Evolutionary conservation across 2,888 invertebrate species (phyloP).

Genomic region (Notodonta ziczac): DNA sequence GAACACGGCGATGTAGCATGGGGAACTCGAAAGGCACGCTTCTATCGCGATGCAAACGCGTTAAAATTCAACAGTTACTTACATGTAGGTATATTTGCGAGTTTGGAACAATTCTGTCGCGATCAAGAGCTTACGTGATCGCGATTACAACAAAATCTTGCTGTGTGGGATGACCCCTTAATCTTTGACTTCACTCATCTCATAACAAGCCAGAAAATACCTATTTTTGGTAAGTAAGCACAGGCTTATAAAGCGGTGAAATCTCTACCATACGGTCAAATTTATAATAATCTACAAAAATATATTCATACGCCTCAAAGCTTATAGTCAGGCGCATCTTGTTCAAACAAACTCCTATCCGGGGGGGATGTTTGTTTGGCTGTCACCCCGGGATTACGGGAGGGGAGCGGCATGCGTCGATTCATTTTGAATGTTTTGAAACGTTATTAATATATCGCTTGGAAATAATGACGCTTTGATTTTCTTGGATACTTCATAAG

Average conservation of each 20-base stretch:
- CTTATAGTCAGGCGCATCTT: conserved; percentile 40
- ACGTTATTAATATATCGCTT: conserved; percentile 1
- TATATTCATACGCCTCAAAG: conserved; percentile 33
- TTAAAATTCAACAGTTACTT: no score
- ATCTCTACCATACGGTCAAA: conserved; percentile 18
- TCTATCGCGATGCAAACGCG: no score
- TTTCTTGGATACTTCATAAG: no score
- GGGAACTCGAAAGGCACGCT: no score
- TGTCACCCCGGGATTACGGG: conserved; percentile 60
- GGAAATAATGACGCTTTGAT: background rate
- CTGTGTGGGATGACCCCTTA: no score
- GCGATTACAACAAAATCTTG: no score
- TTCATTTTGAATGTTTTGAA: conserved; percentile 2
- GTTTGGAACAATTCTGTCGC: no score
- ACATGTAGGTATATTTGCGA: no score
- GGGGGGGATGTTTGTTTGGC: conserved; percentile 61
- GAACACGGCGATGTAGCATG: no score
- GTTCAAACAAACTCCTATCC: conserved; percentile 40
- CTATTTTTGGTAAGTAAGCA: background rate
- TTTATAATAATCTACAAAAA: conserved; percentile 35
- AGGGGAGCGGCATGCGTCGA: conserved; percentile 25
- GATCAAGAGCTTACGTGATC: no score
- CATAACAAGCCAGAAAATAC: no score
- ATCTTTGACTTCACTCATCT: no score
- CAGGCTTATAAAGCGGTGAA: background rate